Percentiles rank a stretch among this genome's conserved stretches.
These are phyloP conservation scores for Nemoura dubitans DNA, from an alignment of 2,888 invertebrate genomes.

Conservation along the genomic window DNA sequence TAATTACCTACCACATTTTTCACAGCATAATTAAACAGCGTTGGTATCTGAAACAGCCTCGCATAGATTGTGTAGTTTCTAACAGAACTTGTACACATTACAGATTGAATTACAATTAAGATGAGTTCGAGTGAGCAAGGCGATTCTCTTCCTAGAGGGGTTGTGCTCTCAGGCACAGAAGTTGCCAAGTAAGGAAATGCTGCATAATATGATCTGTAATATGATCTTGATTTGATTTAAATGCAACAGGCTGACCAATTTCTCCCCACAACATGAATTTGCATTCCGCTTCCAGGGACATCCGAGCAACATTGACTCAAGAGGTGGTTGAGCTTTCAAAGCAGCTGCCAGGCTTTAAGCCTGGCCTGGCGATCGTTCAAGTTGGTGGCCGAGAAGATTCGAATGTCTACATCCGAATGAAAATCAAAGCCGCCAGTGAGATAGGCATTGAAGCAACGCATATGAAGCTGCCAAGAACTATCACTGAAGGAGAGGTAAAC, in stretches of 20 bases:
- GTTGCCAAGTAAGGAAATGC: conserved; percentile 68
- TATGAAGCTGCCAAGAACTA: conserved; percentile 79
- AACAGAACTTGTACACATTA: too few relatives aligned
- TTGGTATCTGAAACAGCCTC: too few relatives aligned
- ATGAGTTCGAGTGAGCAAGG: neutral
- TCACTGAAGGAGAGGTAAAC: conserved; percentile 79
- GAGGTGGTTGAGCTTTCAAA: conserved; percentile 71
- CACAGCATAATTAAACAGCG: too few relatives aligned
- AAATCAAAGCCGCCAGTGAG: conserved; percentile 89
- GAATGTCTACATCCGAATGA: conserved; percentile 97
- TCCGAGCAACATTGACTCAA: conserved; percentile 72
- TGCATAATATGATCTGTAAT: neutral
- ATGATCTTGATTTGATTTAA: too few relatives aligned
- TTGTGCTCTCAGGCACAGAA: conserved; percentile 55
- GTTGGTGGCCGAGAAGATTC: conserved; percentile 97
- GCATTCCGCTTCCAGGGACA: conserved; percentile 68
- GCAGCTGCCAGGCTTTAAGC: conserved; percentile 70
- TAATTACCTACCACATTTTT: too few relatives aligned
- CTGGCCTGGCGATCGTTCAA: conserved; percentile 91
- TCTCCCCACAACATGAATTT: neutral
- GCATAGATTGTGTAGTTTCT: too few relatives aligned
- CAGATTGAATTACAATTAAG: neutral
- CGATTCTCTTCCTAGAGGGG: neutral
- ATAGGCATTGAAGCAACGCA: conserved; percentile 89
- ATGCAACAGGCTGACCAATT: too few relatives aligned